Percentiles rank a stretch among this genome's conserved stretches.
phyloP scores from a whole-genome alignment of 2,888 invertebrate species.

The Tenthredo mesomela region DNA sequence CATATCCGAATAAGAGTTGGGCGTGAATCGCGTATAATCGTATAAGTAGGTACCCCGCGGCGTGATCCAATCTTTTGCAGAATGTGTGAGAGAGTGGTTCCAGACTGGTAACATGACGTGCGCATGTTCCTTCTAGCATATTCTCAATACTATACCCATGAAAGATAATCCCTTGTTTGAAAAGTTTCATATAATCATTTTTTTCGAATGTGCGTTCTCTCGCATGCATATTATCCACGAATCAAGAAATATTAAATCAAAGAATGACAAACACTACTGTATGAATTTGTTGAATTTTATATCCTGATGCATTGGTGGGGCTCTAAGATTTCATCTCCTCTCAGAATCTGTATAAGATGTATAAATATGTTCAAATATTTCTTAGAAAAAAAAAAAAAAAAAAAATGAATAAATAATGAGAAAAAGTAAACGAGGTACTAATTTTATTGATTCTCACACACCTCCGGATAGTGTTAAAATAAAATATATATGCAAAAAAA shows the following conservation, averaged over 20 bases:
- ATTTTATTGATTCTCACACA: slow-evolving; percentile 23
- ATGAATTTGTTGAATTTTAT: slow-evolving; percentile 8
- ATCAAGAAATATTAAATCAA: background rate
- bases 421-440: background rate
- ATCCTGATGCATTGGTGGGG: background rate
- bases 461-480: background rate
- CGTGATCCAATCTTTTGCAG: background rate
- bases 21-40: slow-evolving; percentile 23
- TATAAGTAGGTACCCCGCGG: slow-evolving; percentile 15
- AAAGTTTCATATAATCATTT: background rate
- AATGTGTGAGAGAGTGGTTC: background rate
- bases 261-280: background rate
- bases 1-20: background rate
- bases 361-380: background rate
- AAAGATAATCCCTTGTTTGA: background rate
- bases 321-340: background rate
- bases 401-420: too few relatives aligned
- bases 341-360: background rate
- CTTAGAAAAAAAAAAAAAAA: background rate
- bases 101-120: background rate
- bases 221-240: too few relatives aligned
- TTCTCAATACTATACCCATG: background rate
- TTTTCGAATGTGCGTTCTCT: background rate
- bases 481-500: slow-evolving; percentile 25
- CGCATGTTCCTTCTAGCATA: background rate